Conservation (phyloP, 2,888 invertebrate species). For the Lasiommata megera region DNA sequence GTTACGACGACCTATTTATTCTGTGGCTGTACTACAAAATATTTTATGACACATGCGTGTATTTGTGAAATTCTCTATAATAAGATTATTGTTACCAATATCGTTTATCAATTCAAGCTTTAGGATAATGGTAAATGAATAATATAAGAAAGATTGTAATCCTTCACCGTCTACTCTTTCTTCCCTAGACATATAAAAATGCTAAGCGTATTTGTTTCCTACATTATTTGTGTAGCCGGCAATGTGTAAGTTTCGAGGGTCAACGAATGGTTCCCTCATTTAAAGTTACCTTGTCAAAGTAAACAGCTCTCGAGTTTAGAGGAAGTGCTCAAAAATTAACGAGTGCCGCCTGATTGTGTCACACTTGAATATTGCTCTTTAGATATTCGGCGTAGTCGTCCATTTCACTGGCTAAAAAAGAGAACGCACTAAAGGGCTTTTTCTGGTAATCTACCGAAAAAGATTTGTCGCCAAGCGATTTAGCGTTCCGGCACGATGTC, state of each 20-base stretch:
- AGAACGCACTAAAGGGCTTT: too few species aligned
- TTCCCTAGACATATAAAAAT: background rate
- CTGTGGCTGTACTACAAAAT: too few species aligned
- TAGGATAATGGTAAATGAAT: too few species aligned
- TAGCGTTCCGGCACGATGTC: too few species aligned
- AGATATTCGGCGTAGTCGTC: background rate
- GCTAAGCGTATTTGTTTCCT: background rate
- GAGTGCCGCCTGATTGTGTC: slow-evolving; percentile 66
- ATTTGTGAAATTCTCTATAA: too few species aligned
- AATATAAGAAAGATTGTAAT: background rate
- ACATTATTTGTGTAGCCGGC: slow-evolving; percentile 25
- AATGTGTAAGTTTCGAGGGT: slow-evolving; percentile 40
- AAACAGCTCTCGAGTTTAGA: slow-evolving; percentile 66
- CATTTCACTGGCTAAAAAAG: too few species aligned
- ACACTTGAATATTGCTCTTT: background rate
- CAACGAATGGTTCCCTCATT: slow-evolving; percentile 73
- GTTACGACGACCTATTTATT: too few species aligned
- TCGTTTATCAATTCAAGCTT: too few species aligned
- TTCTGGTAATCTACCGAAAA: too few species aligned
- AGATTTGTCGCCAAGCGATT: too few species aligned
- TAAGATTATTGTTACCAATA: too few species aligned
- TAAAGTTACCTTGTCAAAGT: slow-evolving; percentile 67
- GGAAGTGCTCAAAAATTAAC: slow-evolving; percentile 79
- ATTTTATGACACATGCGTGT: too few species aligned
- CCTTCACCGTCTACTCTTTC: background rate